phyloP scores from a whole-genome alignment of 2,888 invertebrate genomes.

The Sminthurides aquaticus region DNA sequence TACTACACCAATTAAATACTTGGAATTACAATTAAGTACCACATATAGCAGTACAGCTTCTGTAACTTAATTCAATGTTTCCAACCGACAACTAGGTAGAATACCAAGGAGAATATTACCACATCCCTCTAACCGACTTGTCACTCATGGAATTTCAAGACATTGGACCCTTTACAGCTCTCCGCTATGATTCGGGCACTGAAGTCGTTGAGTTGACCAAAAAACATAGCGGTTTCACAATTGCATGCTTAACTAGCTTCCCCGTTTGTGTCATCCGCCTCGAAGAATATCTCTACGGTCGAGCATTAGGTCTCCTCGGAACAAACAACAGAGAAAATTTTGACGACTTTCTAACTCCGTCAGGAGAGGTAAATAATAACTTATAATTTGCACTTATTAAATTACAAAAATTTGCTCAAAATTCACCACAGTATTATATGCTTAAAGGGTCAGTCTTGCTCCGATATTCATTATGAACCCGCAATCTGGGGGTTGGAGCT shows the following conservation, averaged over 20 bases:
- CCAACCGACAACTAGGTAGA: too few relatives aligned
- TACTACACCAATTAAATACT: too few relatives aligned
- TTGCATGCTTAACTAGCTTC: constrained; percentile 57
- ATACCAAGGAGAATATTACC: not conserved
- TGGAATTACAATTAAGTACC: too few relatives aligned
- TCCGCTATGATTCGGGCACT: constrained; percentile 33
- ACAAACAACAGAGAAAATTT: constrained; percentile 80
- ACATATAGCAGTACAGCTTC: not conserved
- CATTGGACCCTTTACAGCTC: constrained; percentile 42
- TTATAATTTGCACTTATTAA: not conserved
- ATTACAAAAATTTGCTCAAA: too few relatives aligned
- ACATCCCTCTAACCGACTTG: not conserved
- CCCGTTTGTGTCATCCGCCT: constrained; percentile 63
- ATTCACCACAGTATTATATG: too few relatives aligned
- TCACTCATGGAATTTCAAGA: not conserved
- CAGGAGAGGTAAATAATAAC: constrained; percentile 57
- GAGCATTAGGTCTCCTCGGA: constrained; percentile 75
- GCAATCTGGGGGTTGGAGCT: too few relatives aligned
- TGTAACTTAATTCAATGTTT: not conserved
- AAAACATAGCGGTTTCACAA: constrained; percentile 55
- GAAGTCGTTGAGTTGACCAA: constrained; percentile 11
- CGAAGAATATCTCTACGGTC: constrained; percentile 79
- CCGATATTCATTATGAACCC: too few relatives aligned
- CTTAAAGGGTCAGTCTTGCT: too few relatives aligned
- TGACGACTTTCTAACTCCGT: constrained; percentile 71